A percentile compares a stretch with the other conserved stretches of the same genome.
Conservation (phyloP, 2,888 invertebrate species). For the Harpalus rubripes region DNA sequence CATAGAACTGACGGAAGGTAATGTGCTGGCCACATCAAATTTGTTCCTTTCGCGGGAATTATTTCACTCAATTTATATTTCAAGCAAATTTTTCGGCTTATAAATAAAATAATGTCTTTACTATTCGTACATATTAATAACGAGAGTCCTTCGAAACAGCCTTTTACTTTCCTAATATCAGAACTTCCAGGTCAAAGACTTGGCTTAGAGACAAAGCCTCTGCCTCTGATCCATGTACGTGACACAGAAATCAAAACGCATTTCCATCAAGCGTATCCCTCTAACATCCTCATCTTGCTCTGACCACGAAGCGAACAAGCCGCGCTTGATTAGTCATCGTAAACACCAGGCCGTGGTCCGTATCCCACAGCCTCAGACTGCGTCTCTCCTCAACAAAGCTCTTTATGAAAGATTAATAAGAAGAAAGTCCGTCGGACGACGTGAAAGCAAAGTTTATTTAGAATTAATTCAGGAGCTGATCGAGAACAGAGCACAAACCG, state of each 20-base stretch:
- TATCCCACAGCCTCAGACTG: background rate
- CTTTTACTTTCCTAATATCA: no score
- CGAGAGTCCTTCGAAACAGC: no score
- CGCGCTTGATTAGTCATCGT: conserved; percentile 61
- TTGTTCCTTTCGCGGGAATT: no score
- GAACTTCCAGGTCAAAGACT: no score
- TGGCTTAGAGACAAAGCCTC: no score
- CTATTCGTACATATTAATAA: no score
- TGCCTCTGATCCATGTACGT: conserved; percentile 41
- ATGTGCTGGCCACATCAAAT: no score
- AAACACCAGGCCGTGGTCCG: conserved; percentile 10
- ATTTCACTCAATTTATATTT: no score
- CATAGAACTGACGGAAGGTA: no score
- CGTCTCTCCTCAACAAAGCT: conserved; percentile 47
- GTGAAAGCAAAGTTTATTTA: conserved; percentile 66
- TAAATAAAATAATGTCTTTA: no score
- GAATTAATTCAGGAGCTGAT: conserved; percentile 62
- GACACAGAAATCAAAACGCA: conserved; percentile 64
- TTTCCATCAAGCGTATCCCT: conserved; percentile 48
- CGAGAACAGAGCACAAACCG: conserved; percentile 36
- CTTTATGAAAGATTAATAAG: conserved; percentile 64
- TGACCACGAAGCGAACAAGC: conserved; percentile 51
- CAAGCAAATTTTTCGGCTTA: no score
- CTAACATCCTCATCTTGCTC: background rate
- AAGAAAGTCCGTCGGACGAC: conserved; percentile 45